phyloP scores from a whole-genome alignment of 1,140 invertebrate genomes.

The Pseudoatta argentina region DNA sequence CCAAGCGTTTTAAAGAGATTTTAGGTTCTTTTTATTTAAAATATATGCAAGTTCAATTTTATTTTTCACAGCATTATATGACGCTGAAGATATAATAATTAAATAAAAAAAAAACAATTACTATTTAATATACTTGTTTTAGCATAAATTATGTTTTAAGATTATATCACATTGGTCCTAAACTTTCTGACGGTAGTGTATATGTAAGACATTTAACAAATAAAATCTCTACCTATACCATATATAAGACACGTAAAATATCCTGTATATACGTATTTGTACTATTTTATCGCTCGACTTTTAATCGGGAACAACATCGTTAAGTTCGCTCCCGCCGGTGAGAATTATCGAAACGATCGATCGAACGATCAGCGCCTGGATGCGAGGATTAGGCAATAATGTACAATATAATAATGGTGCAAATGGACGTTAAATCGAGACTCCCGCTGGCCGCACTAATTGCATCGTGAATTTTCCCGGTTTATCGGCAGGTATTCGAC shows the following conservation, averaged over 20 bases:
- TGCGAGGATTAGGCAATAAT: slow-evolving; percentile 32
- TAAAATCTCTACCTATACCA: background rate
- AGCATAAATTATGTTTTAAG: no score
- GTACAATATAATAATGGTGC: slow-evolving; percentile 51
- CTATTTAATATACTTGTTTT: no score
- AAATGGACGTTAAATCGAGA: slow-evolving; percentile 45
- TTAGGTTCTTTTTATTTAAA: no score
- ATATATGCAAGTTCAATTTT: no score
- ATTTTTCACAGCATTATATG: no score
- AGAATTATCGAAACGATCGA: slow-evolving; percentile 41
- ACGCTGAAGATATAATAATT: no score
- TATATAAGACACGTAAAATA: background rate
- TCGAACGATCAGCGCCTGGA: slow-evolving; percentile 2
- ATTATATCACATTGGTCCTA: no score
- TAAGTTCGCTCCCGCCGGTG: background rate
- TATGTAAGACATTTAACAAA: background rate
- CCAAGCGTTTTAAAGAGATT: no score
- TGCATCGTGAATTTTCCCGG: slow-evolving; percentile 60
- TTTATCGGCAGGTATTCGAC: background rate
- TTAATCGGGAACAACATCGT: slow-evolving; percentile 16
- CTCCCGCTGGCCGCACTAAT: slow-evolving; percentile 37
- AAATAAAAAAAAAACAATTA: no score
- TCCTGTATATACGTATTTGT: background rate
- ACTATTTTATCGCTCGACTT: background rate
- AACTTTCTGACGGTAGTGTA: no score